Conservation (phyloP, 2,797 vertebrate species). For the Cetoscarus ocellatus region DNA sequence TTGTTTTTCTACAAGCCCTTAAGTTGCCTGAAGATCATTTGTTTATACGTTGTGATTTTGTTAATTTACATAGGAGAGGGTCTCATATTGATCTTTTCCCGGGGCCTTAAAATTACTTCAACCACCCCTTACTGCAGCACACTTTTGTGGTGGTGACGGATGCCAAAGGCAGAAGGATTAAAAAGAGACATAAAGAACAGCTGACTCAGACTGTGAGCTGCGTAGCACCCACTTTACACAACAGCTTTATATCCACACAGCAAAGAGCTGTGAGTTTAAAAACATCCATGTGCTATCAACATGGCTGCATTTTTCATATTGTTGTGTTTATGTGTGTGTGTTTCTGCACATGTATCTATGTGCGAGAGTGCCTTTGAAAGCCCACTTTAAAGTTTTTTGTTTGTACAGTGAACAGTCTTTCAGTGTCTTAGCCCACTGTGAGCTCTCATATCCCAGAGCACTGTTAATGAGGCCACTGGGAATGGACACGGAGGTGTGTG, state of each 20-base stretch:
- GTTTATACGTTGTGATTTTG: too few species aligned
- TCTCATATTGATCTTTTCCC: too few species aligned
- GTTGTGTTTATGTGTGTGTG: conserved; percentile 13
- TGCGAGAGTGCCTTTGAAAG: conserved; percentile 38
- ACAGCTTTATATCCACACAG: background rate
- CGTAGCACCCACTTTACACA: conserved; percentile 17
- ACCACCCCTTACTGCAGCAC: background rate
- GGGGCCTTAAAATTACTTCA: too few species aligned
- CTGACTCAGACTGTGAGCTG: conserved; percentile 22
- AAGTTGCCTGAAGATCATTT: too few species aligned
- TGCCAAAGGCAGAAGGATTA: conserved; percentile 42
- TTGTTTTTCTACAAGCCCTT: too few species aligned
- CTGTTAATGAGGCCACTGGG: conserved; percentile 83
- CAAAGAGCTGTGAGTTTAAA: conserved; percentile 19
- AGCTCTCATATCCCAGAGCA: conserved; percentile 60
- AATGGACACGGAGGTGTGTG: conserved; percentile 69
- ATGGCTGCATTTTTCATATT: conserved; percentile 20
- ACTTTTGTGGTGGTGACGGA: conserved; percentile 34
- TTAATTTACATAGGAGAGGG: too few species aligned
- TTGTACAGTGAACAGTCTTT: conserved; percentile 72
- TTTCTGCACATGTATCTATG: background rate
- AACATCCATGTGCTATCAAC: conserved; percentile 18
- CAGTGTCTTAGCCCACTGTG: conserved; percentile 64
- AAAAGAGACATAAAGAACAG: conserved; percentile 41
- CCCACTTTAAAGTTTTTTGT: conserved; percentile 72